Conservation (phyloP, 2,113 vertebrate species). For the Halcyon malimbica region DNA sequence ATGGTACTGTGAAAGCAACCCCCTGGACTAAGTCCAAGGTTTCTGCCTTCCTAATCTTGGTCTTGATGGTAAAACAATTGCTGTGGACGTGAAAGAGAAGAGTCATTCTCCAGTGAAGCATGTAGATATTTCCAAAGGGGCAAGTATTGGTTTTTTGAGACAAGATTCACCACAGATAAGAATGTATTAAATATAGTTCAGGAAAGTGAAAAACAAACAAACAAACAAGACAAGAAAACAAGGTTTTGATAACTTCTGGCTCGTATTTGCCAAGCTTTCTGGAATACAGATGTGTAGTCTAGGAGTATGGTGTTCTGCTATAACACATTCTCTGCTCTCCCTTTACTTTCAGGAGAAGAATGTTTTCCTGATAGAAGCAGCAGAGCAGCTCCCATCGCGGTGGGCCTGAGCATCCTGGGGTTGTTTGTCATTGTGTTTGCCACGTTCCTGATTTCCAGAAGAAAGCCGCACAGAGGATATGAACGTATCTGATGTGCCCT, state of each 20-base stretch:
- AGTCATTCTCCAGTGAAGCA: not conserved
- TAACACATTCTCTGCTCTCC: constrained; percentile 13
- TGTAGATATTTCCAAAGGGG: not conserved
- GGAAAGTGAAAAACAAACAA: not conserved
- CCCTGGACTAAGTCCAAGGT: not conserved
- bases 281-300: not conserved
- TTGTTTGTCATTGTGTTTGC: constrained; percentile 75
- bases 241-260: not conserved
- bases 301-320: not conserved
- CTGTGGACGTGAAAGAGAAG: not conserved
- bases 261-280: not conserved
- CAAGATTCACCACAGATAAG: not conserved
- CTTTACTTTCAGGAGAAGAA: constrained; percentile 82
- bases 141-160: not conserved
- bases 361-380: constrained; percentile 83
- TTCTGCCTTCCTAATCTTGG: not conserved
- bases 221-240: not conserved
- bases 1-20: not conserved
- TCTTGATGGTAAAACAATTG: not conserved
- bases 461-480: constrained; percentile 75
- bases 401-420: constrained; percentile 74
- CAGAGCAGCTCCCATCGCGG: constrained; percentile 70
- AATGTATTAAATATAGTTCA: not conserved
- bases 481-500: constrained; percentile 69
- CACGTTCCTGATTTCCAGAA: constrained; percentile 78